Evolutionary conservation across 1,140 invertebrate species (phyloP), one percentile per base, ranked within the genome.

Genomic region (Hermatobates lingyangjiaoensis): DNA sequence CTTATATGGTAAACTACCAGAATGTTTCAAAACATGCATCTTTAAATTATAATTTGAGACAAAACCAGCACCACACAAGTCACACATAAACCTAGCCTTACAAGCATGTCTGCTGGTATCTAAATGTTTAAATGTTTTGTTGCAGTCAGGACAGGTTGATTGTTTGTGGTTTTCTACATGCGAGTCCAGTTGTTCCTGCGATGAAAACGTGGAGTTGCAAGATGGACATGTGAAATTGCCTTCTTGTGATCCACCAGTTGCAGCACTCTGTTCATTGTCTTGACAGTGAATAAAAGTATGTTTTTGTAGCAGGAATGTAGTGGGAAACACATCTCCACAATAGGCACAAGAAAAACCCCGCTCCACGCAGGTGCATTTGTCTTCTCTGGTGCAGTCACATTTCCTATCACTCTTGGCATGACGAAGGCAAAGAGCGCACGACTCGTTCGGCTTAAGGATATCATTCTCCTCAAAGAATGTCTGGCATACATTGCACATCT

Each of bases 1-100:
- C 21, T 70, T 65, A 57, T 77, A 73, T 27, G 72, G 71, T 25
- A 73, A 68, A 40, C 69, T 68, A 0, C 68, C 62, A 51, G 68
- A 69, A 56, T 76, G 73, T 12, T 64, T 61, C 60, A 57, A 66
- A 53, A 63, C 62, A 49, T 70, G 68, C 28, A 62, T 57, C 42
- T 63, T 61, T 21, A 70, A 57, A 53, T 66, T 61, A 21, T 68
- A 65, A 45, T 60, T 62, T 1, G 63, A 63, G 14, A 62, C 59
- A 30, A 60, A 69, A 2, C 56, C 55, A 45, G 63, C 47, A 0
- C 57, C 56, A 50, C 68, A 70, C 30, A 67, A 59, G 24, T 56
- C 57, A 51, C 68, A 69, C 2, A 42, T 45, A 24, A 18, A 45
- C 39, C 25, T 24, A n/a, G 50, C 38, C 12, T 23, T n/a, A 27